Conservation (phyloP, 1,140 invertebrate genomes). For the Drosophila gunungcola region DNA sequence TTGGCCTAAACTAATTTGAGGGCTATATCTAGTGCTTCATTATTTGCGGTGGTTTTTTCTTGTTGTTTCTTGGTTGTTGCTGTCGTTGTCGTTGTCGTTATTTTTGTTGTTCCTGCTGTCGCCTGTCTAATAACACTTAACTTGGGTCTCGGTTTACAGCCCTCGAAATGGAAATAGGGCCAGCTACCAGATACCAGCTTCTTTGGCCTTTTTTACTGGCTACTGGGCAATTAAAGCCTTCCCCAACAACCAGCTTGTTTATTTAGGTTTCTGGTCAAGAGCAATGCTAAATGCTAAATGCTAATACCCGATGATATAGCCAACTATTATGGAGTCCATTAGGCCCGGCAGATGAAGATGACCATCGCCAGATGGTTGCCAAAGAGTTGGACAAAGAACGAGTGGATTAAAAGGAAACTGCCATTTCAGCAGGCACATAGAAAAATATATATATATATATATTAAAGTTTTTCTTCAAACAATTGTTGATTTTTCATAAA, state of each 20-base stretch:
- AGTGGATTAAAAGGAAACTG: slow-evolving; percentile 19
- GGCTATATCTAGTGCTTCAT: slow-evolving; percentile 69
- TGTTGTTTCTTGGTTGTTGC: slow-evolving; percentile 12
- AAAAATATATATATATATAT: not conserved
- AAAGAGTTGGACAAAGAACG: slow-evolving; percentile 30
- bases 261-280: slow-evolving; percentile 52
- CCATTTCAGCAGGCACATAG: slow-evolving; percentile 4
- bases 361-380: slow-evolving; percentile 39
- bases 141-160: slow-evolving; percentile 53
- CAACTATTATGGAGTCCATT: slow-evolving; percentile 76
- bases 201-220: slow-evolving; percentile 10
- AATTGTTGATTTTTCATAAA: too few species aligned
- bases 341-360: slow-evolving; percentile 54
- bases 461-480: too few species aligned
- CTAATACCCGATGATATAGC: slow-evolving; percentile 47
- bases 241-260: slow-evolving; percentile 43
- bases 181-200: slow-evolving; percentile 3
- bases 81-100: slow-evolving; percentile 27
- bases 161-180: slow-evolving; percentile 33
- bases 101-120: slow-evolving; percentile 53
- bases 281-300: slow-evolving; percentile 20
- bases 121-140: slow-evolving; percentile 75
- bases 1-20: slow-evolving; percentile 80
- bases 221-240: slow-evolving; percentile 41
- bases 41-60: slow-evolving; percentile 60